A percentile compares a stretch with the other conserved stretches of the same genome.
These are phyloP conservation scores for Steinernema scapterisci DNA, from an alignment of 2,888 invertebrate genomes.

Conservation along the genomic window DNA sequence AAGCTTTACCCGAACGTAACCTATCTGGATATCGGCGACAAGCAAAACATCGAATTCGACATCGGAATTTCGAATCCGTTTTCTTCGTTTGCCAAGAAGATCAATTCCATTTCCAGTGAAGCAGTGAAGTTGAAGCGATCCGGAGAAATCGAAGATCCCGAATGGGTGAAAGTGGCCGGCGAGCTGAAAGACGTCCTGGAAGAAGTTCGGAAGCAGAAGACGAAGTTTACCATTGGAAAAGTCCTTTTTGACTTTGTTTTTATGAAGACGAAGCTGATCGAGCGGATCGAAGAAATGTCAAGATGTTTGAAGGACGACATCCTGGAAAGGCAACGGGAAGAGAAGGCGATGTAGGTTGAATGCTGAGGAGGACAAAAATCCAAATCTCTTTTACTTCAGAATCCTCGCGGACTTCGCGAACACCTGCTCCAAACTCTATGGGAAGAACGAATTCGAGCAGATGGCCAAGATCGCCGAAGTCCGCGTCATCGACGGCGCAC, in stretches of 20 bases:
- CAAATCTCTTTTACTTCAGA: not conserved
- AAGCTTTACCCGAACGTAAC: constrained; percentile 39
- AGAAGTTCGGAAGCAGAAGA: not conserved
- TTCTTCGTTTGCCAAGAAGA: not conserved
- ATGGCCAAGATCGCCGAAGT: constrained; percentile 44
- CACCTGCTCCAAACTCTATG: constrained; percentile 40
- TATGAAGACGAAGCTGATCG: not conserved
- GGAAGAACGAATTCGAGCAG: constrained; percentile 43
- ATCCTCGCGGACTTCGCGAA: constrained; percentile 44
- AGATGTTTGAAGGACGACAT: not conserved
- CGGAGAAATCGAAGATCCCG: not conserved
- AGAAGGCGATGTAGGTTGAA: not conserved
- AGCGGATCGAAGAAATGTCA: not conserved
- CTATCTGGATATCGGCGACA: constrained; percentile 34
- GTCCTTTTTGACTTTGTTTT: constrained; percentile 9
- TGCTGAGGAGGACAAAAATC: not conserved
- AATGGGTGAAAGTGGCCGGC: not conserved
- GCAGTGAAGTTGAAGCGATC: too few species aligned
- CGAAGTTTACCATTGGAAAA: not conserved
- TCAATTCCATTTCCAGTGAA: not conserved
- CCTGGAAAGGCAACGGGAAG: not conserved
- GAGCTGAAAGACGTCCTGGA: not conserved
- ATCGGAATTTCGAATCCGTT: constrained; percentile 33
- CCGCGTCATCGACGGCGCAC: constrained; percentile 38
- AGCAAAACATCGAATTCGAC: constrained; percentile 34